phyloP scores from a whole-genome alignment of 1,140 invertebrate species.

The Drosophila aff. region DNA sequence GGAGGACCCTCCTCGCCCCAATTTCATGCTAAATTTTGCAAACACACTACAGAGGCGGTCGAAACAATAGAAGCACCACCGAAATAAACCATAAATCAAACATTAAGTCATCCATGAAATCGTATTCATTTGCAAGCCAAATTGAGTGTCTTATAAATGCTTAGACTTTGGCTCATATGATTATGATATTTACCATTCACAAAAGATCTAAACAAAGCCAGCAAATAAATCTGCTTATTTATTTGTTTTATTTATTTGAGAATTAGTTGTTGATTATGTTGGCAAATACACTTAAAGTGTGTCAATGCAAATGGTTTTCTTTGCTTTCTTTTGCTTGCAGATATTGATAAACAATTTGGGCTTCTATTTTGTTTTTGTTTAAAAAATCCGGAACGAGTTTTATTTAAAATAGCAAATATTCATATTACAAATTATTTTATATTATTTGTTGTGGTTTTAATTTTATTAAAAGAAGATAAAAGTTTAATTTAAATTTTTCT shows the following conservation, averaged over 20 bases:
- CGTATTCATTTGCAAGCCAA: constrained; percentile 2
- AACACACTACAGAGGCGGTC: constrained; percentile 13
- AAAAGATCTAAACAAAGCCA: constrained; percentile 5
- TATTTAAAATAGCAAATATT: too few species aligned
- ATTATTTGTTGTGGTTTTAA: too few species aligned
- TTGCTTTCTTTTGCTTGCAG: not conserved
- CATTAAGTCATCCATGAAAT: not conserved
- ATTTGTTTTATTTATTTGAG: not conserved
- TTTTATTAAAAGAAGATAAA: too few species aligned
- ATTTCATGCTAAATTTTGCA: constrained; percentile 55
- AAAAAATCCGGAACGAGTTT: too few species aligned
- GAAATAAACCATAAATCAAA: not conserved
- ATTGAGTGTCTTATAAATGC: not conserved
- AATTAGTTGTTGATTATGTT: not conserved
- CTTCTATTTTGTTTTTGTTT: not conserved
- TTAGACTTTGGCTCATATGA: constrained; percentile 2
- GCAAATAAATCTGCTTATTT: not conserved
- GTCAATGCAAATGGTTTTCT: too few species aligned
- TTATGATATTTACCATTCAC: not conserved
- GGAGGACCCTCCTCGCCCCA: constrained; percentile 30
- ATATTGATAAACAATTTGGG: too few species aligned
- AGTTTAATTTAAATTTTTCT: too few species aligned
- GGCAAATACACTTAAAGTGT: not conserved
- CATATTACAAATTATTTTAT: too few species aligned
- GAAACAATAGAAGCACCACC: constrained; percentile 10